Evolutionary conservation across 2,113 vertebrate species (phyloP), one percentile per base, ranked within the genome.

Genomic region (Otis tarda): DNA sequence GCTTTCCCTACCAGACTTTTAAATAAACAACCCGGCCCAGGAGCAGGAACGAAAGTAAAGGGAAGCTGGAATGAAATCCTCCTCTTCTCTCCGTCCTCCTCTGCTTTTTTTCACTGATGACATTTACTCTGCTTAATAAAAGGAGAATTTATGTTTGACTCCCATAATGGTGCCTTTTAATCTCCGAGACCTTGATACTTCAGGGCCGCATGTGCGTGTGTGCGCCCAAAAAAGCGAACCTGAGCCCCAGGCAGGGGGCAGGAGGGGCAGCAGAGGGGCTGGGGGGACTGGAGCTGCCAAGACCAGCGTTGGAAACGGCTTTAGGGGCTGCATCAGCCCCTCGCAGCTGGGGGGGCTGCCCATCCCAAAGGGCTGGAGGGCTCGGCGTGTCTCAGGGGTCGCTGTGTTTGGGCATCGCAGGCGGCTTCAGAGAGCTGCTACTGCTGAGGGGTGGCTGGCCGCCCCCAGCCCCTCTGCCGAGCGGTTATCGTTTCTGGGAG

Each of bases 61-160:
- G 77, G 86, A 94, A 97, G 94, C 6, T 92, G 79, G 91, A 94
- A 84, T 67, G 71, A 96, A 94, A 96, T 90, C 91, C 93, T 95
- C 89, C 97, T 91, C 95, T 90, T 65, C 59, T 73, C 68, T 88
- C 67, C 23, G 10, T 88, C 71, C 68, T 93, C 45, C 30, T 95
- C 95, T 97, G 96, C 67, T 97, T 97, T 90, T 90, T 95, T 95
- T 97, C 96, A 96, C 85, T 7, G 59, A 45, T 97, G 95, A 97
- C 96, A 97, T 97, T 97, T 96, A 93, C 94, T 95, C 94, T 95
- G 75, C 86, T 96, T 94, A 95, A 97, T 96, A 97, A 97, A 97
- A 78, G 80, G 84, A 94, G 87, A 91, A 97, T 95, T 96, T 95
- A 96, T 95, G 94, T 93, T 81, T 94, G 89, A 90, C 89, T 96